Base-by-base conservation (phyloP, 1,140 invertebrate genomes). In the Saccostrea echinata region DNA sequence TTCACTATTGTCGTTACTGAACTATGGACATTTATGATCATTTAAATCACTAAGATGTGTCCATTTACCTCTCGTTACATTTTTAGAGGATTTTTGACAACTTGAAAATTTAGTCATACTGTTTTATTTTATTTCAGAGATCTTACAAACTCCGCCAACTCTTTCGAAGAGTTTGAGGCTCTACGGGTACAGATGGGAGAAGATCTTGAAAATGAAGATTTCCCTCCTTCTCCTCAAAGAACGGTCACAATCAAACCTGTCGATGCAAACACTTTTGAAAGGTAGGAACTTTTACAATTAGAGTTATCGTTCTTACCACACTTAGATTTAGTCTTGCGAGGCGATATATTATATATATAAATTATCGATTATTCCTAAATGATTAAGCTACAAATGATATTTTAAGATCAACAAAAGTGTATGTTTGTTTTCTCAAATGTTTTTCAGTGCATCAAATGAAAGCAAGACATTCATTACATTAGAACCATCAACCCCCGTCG, bases 401-500 rank as follows among this genome's bases (percentile, higher is more conserved):
- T 76, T 76, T 76, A 76, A 76, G 68, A 76, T 76, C 68, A 76
- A 76, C 68, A 76, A 76, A 76, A n/a, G n/a, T n/a, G n/a, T n/a
- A n/a, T n/a, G n/a, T n/a, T n/a, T n/a, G n/a, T n/a, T n/a, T n/a
- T n/a, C n/a, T n/a, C n/a, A n/a, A n/a, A n/a, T n/a, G n/a, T n/a
- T n/a, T n/a, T n/a, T n/a, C n/a, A n/a, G n/a, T n/a, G n/a, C n/a
- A n/a, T n/a, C n/a, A n/a, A n/a, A n/a, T n/a, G n/a, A n/a, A n/a
- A n/a, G n/a, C n/a, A n/a, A n/a, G n/a, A n/a, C n/a, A n/a, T n/a
- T n/a, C n/a, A n/a, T n/a, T n/a, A n/a, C n/a, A n/a, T n/a, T n/a
- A n/a, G n/a, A n/a, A n/a, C n/a, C n/a, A n/a, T n/a, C n/a, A n/a
- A n/a, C n/a, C n/a, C n/a, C n/a, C n/a, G n/a, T n/a, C n/a, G n/a